Conservation (phyloP, 1,140 invertebrate genomes). For the Bombus confusus region DNA sequence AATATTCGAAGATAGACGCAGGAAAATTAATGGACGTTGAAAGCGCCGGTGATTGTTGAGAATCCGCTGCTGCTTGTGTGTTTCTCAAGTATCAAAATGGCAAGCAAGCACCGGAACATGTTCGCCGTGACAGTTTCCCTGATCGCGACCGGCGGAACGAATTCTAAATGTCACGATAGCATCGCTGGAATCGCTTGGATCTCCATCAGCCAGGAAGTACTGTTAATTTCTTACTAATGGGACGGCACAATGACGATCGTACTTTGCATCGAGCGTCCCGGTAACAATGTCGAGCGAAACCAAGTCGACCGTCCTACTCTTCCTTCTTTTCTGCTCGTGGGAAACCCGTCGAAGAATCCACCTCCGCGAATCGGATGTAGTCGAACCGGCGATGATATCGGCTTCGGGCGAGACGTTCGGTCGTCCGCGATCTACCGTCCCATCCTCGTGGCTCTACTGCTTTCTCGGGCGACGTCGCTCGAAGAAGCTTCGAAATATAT, state of each 20-base stretch:
- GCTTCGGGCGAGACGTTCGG: conserved; percentile 23
- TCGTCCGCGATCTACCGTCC: background rate
- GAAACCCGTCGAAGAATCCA: conserved; percentile 40
- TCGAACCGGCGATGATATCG: conserved; percentile 47
- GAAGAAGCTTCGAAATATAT: too few relatives aligned
- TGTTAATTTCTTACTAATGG: conserved; percentile 46
- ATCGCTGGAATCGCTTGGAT: conserved; percentile 3
- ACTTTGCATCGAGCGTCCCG: conserved; percentile 22
- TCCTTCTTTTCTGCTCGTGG: conserved; percentile 44
- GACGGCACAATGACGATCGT: conserved; percentile 34
- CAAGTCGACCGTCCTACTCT: conserved; percentile 16
- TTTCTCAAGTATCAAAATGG: too few relatives aligned
- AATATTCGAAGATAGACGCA: too few relatives aligned
- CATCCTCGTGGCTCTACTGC: too few relatives aligned
- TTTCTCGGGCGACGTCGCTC: too few relatives aligned
- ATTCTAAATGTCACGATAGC: background rate
- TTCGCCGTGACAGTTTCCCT: background rate
- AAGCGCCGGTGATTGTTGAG: too few relatives aligned
- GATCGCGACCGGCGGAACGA: background rate
- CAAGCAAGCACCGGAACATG: background rate
- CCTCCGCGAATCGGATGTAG: conserved; percentile 40
- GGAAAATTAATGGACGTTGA: too few relatives aligned
- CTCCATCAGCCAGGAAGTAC: conserved; percentile 13
- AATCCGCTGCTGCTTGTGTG: too few relatives aligned
- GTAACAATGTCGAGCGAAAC: conserved; percentile 51